These are phyloP conservation scores for Xanthostigma xanthostigma DNA, from an alignment of 2,888 invertebrate genomes.

Conservation along the genomic window DNA sequence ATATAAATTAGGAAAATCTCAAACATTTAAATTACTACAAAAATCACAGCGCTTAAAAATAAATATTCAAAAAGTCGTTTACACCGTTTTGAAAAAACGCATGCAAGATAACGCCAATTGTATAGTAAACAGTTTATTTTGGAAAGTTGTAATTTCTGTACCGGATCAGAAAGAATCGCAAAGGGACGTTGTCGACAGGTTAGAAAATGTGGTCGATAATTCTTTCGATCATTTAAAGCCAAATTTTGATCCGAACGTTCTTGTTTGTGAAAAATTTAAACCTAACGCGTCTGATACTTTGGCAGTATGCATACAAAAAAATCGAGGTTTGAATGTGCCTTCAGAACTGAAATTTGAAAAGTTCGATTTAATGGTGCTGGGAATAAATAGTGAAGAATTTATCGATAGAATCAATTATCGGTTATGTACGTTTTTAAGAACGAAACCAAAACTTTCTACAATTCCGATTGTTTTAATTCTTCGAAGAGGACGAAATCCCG, in stretches of 20 bases:
- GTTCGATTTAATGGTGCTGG: constrained; percentile 20
- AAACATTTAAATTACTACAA: constrained; percentile 12
- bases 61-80: constrained; percentile 17
- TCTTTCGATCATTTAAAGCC: constrained; percentile 27
- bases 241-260: not conserved
- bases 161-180: constrained; percentile 32
- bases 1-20: constrained; percentile 29
- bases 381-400: constrained; percentile 17
- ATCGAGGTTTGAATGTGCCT: constrained; percentile 18
- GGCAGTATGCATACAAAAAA: constrained; percentile 22
- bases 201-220: constrained; percentile 32
- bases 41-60: constrained; percentile 16
- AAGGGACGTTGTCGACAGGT: constrained; percentile 29
- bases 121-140: constrained; percentile 24
- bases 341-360: constrained; percentile 19
- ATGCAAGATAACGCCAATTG: constrained; percentile 29
- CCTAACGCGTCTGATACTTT: constrained; percentile 21
- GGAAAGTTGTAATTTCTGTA: constrained; percentile 47
- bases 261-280: not conserved
- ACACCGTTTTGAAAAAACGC: constrained; percentile 20
- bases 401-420: constrained; percentile 16
- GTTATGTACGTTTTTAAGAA: constrained; percentile 20
- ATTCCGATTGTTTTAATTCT: constrained; percentile 22
- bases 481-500: constrained; percentile 14
- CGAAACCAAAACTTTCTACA: constrained; percentile 21